Conservation (phyloP, 2,888 invertebrate genomes). For the Apocheima hispidaria region DNA sequence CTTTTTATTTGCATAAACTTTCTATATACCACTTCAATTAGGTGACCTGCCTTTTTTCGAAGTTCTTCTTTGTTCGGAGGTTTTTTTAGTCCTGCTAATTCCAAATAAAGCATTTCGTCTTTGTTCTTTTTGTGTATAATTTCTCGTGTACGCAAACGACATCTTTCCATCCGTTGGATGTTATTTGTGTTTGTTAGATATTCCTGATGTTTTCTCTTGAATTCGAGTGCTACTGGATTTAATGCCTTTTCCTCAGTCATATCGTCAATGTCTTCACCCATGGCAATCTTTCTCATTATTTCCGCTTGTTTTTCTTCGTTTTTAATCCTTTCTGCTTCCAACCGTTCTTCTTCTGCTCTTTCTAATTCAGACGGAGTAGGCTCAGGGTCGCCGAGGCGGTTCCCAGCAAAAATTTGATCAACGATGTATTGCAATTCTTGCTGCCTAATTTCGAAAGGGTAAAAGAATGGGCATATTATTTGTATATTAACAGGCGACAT, state of each 20-base stretch:
- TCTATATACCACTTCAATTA: conserved; percentile 71
- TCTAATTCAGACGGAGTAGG: conserved; percentile 71
- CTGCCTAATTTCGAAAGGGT: conserved; percentile 83
- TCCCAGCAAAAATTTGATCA: conserved; percentile 75
- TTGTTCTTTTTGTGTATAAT: conserved; percentile 63
- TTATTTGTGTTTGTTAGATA: conserved; percentile 61
- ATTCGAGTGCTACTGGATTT: conserved; percentile 65
- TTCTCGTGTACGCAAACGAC: conserved; percentile 54
- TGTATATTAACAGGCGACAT: conserved; percentile 89
- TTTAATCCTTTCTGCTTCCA: conserved; percentile 61
- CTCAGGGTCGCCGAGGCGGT: conserved; percentile 71
- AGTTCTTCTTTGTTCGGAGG: conserved; percentile 59
- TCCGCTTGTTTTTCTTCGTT: conserved; percentile 66
- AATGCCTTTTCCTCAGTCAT: conserved; percentile 54
- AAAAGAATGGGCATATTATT: conserved; percentile 88
- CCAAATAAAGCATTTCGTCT: conserved; percentile 69
- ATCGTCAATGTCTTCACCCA: conserved; percentile 62
- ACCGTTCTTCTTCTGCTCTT: conserved; percentile 60
- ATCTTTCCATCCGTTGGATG: conserved; percentile 79
- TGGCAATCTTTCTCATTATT: conserved; percentile 59
- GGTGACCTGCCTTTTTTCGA: conserved; percentile 57
- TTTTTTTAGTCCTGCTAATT: conserved; percentile 72
- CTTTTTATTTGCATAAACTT: conserved; percentile 75
- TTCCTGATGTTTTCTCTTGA: conserved; percentile 58
- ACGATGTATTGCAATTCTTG: conserved; percentile 79